Evolutionary conservation across 2,888 invertebrate genomes (phyloP).

Genomic region (Dorcus parallelipipedus): DNA sequence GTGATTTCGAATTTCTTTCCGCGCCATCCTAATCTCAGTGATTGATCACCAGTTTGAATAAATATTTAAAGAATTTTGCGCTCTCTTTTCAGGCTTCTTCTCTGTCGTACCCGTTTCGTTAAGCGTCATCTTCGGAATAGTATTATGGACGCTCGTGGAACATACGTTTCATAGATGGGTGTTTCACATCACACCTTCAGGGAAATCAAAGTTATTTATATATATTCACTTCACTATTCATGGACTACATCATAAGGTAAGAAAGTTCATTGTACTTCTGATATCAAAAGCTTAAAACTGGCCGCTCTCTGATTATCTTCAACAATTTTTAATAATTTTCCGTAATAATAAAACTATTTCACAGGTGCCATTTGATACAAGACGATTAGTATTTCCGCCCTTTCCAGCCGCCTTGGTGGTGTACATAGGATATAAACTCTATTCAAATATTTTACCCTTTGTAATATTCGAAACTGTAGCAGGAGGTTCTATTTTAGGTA

Average conservation of each 20-base stretch:
- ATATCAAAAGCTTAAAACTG: too few relatives aligned
- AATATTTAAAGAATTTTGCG: neutral
- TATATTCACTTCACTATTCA: constrained; percentile 73
- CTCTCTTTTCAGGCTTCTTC: neutral
- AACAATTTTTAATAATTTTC: too few relatives aligned
- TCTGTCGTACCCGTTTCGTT: constrained; percentile 14
- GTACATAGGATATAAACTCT: constrained; percentile 50
- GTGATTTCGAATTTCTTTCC: too few relatives aligned
- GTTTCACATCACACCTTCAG: constrained; percentile 67
- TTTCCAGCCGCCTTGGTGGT: constrained; percentile 59
- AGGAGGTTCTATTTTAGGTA: constrained; percentile 32
- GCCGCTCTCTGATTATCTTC: too few relatives aligned
- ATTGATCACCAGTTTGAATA: neutral
- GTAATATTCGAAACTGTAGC: constrained; percentile 52
- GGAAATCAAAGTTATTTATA: constrained; percentile 56
- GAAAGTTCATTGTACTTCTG: constrained; percentile 8
- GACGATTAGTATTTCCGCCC: constrained; percentile 73
- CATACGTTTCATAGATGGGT: constrained; percentile 73
- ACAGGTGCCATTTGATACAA: constrained; percentile 71
- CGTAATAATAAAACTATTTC: constrained; percentile 22
- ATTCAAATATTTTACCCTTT: constrained; percentile 44
- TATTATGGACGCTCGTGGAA: constrained; percentile 70
- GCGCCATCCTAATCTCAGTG: too few relatives aligned
- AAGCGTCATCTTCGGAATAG: constrained; percentile 53
- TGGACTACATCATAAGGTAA: constrained; percentile 77